Percentiles rank a stretch among this genome's conserved stretches.
Evolutionary conservation across 2,888 invertebrate genomes (phyloP).

Genomic region (Mythimna lalbum): DNA sequence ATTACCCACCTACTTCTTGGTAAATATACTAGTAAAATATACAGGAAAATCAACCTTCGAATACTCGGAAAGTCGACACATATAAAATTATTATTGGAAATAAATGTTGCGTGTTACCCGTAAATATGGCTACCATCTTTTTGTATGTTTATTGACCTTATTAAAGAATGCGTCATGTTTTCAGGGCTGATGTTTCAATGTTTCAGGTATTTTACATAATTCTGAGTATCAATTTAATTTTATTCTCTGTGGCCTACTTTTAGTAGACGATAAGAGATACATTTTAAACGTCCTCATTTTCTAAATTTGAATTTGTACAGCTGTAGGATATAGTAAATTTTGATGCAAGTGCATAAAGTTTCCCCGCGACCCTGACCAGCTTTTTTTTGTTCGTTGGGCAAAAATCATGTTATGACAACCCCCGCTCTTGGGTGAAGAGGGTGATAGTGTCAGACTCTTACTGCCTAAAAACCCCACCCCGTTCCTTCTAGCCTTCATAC

Average conservation of each 20-base stretch:
- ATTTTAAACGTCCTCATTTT: background rate
- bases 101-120: slow-evolving; percentile 22
- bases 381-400: too few species aligned
- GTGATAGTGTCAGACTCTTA: too few species aligned
- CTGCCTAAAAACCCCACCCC: too few species aligned
- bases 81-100: slow-evolving; percentile 1
- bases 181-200: slow-evolving; percentile 17
- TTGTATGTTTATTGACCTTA: slow-evolving; percentile 34
- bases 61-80: slow-evolving; percentile 24
- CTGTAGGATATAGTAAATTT: too few species aligned
- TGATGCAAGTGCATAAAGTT: too few species aligned
- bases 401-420: too few species aligned
- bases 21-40: background rate
- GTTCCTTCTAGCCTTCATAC: too few species aligned
- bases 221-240: background rate
- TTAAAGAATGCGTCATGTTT: slow-evolving; percentile 35
- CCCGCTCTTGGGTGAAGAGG: too few species aligned
- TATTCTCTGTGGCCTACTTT: background rate
- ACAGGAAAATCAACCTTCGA: slow-evolving; percentile 21
- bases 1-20: background rate
- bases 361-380: too few species aligned
- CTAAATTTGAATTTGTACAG: background rate
- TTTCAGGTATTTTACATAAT: slow-evolving; percentile 15
- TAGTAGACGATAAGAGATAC: background rate
- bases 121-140: slow-evolving; percentile 2